A percentile compares a stretch with the other conserved stretches of the same genome.
These are phyloP conservation scores for Archips crataeganus DNA, from an alignment of 2,888 invertebrate species.

Conservation along the genomic window DNA sequence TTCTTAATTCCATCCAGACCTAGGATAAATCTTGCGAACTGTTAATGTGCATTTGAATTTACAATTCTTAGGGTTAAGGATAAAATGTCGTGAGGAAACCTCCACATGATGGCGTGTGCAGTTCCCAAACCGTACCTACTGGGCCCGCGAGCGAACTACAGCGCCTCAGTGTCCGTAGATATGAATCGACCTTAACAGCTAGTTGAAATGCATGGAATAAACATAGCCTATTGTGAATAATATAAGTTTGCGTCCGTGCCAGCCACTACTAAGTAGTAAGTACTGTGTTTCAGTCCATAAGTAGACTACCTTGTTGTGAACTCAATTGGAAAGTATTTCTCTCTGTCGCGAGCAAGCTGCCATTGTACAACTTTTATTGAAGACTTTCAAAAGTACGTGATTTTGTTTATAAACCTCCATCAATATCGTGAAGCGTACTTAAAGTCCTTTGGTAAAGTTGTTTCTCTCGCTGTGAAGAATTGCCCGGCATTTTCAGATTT, in stretches of 20 bases:
- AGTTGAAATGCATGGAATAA: too few relatives aligned
- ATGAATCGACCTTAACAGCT: too few relatives aligned
- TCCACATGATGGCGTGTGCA: too few relatives aligned
- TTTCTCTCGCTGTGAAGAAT: slow-evolving; percentile 12
- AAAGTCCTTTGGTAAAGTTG: slow-evolving; percentile 30
- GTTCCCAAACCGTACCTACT: too few relatives aligned
- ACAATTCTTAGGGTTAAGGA: too few relatives aligned
- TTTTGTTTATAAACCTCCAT: slow-evolving; percentile 35
- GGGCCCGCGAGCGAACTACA: too few relatives aligned
- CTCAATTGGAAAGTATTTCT: slow-evolving; percentile 50
- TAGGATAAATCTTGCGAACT: too few relatives aligned
- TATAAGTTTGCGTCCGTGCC: neutral
- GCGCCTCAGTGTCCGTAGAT: too few relatives aligned
- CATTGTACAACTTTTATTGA: slow-evolving; percentile 50
- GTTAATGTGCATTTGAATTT: too few relatives aligned
- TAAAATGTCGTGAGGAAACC: too few relatives aligned
- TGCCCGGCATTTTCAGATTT: slow-evolving; percentile 12
- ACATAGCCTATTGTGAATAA: too few relatives aligned
- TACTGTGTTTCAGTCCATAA: slow-evolving; percentile 2
- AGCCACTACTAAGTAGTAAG: neutral
- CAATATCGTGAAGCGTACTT: slow-evolving; percentile 28
- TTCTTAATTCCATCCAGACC: too few relatives aligned
- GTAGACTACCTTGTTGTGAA: slow-evolving; percentile 46
- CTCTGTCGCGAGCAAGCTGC: slow-evolving; percentile 49
- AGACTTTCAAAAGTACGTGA: slow-evolving; percentile 42